Conservation (phyloP, 1,140 invertebrate species). For the Lordiphosa stackelbergi region DNA sequence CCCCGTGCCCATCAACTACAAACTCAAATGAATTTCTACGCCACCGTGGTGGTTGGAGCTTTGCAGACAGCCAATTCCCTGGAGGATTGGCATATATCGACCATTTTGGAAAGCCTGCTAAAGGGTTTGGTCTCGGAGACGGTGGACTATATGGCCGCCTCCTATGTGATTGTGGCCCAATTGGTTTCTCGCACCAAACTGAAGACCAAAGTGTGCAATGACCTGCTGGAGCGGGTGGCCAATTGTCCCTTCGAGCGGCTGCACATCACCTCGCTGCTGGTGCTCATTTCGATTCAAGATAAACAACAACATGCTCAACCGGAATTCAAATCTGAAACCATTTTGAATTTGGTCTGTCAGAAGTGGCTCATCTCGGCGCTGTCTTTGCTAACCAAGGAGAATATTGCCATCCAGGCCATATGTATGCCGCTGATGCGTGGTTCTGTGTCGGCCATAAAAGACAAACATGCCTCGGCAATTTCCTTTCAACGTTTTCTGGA, state of each 20-base stretch:
- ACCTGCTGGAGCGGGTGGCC: slow-evolving; percentile 58
- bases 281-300: slow-evolving; percentile 82
- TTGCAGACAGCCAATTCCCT: slow-evolving; percentile 80
- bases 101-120: slow-evolving; percentile 84
- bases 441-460: slow-evolving; percentile 44
- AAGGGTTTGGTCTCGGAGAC: slow-evolving; percentile 83
- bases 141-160: slow-evolving; percentile 84
- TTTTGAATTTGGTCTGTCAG: slow-evolving; percentile 56
- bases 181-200: slow-evolving; percentile 83
- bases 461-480: slow-evolving; percentile 10
- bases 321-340: slow-evolving; percentile 62
- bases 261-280: slow-evolving; percentile 75
- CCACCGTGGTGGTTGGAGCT: slow-evolving; percentile 84
- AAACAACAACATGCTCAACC: slow-evolving; percentile 77
- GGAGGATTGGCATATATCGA: slow-evolving; percentile 83
- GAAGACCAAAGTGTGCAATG: slow-evolving; percentile 80
- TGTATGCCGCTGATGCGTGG: slow-evolving; percentile 53
- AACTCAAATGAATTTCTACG: slow-evolving; percentile 87
- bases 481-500: slow-evolving; percentile 55
- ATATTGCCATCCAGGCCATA: slow-evolving; percentile 54
- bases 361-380: slow-evolving; percentile 55
- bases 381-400: slow-evolving; percentile 43
- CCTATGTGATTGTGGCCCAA: slow-evolving; percentile 86
- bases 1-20: slow-evolving; percentile 81
- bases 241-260: slow-evolving; percentile 57